A percentile compares a stretch with the other conserved stretches of the same genome.
These are phyloP conservation scores for Salvelinus fontinalis DNA, from an alignment of 2,113 vertebrate genomes.

Conservation along the genomic window DNA sequence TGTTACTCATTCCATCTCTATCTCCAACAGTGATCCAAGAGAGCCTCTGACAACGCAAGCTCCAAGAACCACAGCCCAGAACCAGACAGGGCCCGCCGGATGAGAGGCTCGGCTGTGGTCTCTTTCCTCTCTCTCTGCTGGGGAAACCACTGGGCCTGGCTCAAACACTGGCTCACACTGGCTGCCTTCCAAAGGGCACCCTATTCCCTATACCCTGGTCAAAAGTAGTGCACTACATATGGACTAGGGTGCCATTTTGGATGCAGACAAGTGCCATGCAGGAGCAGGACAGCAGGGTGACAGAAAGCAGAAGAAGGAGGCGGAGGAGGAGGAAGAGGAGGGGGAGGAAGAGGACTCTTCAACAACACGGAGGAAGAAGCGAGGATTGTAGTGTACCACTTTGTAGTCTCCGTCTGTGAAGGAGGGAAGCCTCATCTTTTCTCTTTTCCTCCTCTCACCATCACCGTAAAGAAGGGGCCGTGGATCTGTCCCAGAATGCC, in stretches of 20 bases:
- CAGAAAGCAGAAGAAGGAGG: constrained; percentile 11
- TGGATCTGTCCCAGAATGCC: no score
- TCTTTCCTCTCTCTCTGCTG: background rate
- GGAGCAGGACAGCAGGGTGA: constrained; percentile 26
- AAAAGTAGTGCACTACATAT: no score
- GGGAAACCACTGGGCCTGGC: background rate
- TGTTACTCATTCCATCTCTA: constrained; percentile 12
- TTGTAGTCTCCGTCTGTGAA: background rate
- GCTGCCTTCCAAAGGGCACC: background rate
- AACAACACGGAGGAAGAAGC: background rate
- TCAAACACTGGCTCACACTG: background rate
- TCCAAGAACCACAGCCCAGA: no score
- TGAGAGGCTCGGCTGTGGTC: background rate
- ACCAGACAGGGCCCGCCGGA: no score
- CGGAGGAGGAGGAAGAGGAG: no score
- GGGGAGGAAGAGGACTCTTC: background rate
- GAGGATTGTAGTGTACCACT: background rate
- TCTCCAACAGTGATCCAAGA: background rate
- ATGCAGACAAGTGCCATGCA: background rate
- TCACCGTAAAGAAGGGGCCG: background rate
- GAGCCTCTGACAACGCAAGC: background rate
- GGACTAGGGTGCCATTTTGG: background rate
- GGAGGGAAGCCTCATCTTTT: background rate
- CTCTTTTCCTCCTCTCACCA: constrained; percentile 13
- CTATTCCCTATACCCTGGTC: no score